A percentile compares a stretch with the other conserved stretches of the same genome.
Evolutionary conservation across 2,888 invertebrate species (phyloP).

Genomic region (Nasonia oneida): DNA sequence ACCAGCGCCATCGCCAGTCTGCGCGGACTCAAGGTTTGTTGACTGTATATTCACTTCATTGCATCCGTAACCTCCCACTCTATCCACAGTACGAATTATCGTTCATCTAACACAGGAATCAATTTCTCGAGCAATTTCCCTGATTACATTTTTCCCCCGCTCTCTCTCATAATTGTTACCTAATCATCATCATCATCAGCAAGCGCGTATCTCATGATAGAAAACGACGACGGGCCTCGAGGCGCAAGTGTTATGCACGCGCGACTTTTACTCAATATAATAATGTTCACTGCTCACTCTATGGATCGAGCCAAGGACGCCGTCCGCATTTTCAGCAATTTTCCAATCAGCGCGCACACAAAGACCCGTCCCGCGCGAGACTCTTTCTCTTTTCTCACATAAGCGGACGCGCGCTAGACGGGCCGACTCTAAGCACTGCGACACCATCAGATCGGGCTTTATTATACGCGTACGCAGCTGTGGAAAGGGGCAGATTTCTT

Average conservation of each 20-base stretch:
- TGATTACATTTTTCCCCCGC: background rate
- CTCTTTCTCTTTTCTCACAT: slow-evolving; percentile 50
- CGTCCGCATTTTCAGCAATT: slow-evolving; percentile 39
- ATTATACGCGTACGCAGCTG: background rate
- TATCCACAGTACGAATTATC: background rate
- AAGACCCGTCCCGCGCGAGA: background rate
- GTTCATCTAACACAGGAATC: background rate
- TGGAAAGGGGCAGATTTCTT: slow-evolving; percentile 18
- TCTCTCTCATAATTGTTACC: background rate
- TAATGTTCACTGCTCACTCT: background rate
- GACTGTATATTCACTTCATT: background rate
- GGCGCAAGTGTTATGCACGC: background rate
- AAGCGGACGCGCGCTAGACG: background rate
- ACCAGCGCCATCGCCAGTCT: slow-evolving; percentile 88
- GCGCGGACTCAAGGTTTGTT: slow-evolving; percentile 85
- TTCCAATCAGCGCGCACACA: slow-evolving; percentile 42
- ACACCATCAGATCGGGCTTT: slow-evolving; percentile 40
- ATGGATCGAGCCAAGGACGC: slow-evolving; percentile 37
- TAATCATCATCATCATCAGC: background rate
- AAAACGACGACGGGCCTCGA: background rate
- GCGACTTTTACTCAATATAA: slow-evolving; percentile 3
- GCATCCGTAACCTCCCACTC: background rate
- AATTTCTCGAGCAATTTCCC: slow-evolving; percentile 1
- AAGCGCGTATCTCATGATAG: background rate
- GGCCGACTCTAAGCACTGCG: background rate